Evolutionary conservation across 1,140 invertebrate species (phyloP).

Genomic region (Muscidifurax raptorellus): DNA sequence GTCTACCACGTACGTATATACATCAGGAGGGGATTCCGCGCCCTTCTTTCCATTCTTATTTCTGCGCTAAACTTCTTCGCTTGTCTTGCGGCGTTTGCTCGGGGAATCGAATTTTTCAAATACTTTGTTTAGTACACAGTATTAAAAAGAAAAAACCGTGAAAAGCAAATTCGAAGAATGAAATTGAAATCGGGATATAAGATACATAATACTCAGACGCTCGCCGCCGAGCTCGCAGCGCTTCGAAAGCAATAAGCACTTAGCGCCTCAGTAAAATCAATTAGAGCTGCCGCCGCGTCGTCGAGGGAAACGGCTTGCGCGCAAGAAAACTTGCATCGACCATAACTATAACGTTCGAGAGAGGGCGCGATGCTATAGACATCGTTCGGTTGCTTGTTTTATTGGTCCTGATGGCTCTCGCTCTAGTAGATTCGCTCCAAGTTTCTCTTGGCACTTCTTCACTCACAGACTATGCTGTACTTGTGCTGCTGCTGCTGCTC

Average conservation of each 20-base stretch:
- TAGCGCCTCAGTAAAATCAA: slow-evolving; percentile 69
- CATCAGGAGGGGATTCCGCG: slow-evolving; percentile 50
- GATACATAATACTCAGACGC: background rate
- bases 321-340: slow-evolving; percentile 52
- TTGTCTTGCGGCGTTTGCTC: slow-evolving; percentile 45
- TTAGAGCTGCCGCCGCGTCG: slow-evolving; percentile 59
- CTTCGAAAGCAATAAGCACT: slow-evolving; percentile 61
- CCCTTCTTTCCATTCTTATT: slow-evolving; percentile 52
- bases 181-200: background rate
- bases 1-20: slow-evolving; percentile 51
- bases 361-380: slow-evolving; percentile 1
- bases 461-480: background rate
- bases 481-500: background rate
- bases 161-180: background rate
- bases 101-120: background rate
- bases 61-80: slow-evolving; percentile 58
- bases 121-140: background rate
- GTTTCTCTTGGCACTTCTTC: slow-evolving; percentile 7
- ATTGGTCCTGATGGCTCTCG: slow-evolving; percentile 39
- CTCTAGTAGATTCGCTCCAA: background rate
- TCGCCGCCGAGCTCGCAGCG: background rate
- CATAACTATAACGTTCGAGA: background rate
- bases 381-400: slow-evolving; percentile 52
- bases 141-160: background rate
- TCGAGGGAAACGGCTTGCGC: slow-evolving; percentile 1